These are phyloP conservation scores for Gnathonemus longibarbis DNA, from an alignment of 2,113 vertebrate species.

Conservation along the genomic window DNA sequence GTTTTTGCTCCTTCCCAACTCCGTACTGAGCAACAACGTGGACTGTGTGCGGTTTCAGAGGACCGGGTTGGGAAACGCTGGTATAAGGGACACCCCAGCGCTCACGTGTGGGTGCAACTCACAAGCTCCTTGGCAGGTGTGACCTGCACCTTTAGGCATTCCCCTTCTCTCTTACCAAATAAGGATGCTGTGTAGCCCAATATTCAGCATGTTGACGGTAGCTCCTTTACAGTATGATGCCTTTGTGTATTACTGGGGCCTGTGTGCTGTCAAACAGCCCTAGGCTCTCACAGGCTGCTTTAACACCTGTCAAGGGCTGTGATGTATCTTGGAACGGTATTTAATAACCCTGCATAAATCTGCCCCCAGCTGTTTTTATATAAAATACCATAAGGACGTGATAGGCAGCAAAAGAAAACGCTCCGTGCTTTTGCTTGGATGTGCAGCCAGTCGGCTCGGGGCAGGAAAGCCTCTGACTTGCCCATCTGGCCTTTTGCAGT, in stretches of 20 bases:
- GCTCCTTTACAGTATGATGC: neutral
- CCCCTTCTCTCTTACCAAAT: neutral
- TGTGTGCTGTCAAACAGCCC: neutral
- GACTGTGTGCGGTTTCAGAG: neutral
- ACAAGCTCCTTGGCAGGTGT: neutral
- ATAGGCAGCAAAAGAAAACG: neutral
- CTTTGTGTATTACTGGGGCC: too few relatives aligned
- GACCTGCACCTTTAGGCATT: neutral
- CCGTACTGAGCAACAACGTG: neutral
- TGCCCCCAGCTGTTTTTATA: neutral
- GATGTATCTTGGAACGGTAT: neutral
- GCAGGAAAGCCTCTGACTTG: neutral
- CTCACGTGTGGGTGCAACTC: neutral
- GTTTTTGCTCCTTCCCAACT: too few relatives aligned
- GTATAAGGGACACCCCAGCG: neutral
- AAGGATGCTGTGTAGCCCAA: neutral
- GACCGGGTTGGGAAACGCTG: neutral
- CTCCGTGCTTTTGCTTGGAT: neutral
- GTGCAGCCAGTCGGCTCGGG: neutral
- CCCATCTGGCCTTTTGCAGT: slow-evolving; percentile 52
- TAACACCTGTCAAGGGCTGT: neutral
- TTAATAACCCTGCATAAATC: neutral
- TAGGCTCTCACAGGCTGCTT: neutral
- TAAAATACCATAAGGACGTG: neutral
- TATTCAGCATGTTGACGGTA: neutral